Percentiles rank a stretch among this genome's conserved stretches.
Evolutionary conservation across 2,888 invertebrate genomes (phyloP).

Genomic region (Eilema caniola): DNA sequence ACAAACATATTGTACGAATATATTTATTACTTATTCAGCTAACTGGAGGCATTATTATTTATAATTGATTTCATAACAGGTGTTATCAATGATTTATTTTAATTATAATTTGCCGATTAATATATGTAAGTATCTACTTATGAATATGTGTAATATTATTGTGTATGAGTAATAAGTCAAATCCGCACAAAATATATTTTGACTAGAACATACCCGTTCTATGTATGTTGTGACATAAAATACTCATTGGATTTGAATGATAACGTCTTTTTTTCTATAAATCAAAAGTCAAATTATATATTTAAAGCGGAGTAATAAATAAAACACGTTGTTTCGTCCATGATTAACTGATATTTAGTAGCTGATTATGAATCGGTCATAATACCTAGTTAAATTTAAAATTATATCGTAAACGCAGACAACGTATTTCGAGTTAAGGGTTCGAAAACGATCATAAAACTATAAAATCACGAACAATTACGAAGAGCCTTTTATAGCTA

Average conservation of each 20-base stretch:
- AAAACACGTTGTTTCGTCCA: slow-evolving; percentile 53
- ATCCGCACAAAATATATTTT: not conserved
- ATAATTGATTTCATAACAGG: not conserved
- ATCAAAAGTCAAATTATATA: slow-evolving; percentile 37
- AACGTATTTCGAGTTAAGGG: slow-evolving; percentile 68
- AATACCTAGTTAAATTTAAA: slow-evolving; percentile 59
- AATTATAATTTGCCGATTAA: not conserved
- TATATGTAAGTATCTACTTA: not conserved
- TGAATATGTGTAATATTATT: not conserved
- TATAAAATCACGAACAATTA: slow-evolving; percentile 79
- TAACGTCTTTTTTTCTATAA: slow-evolving; percentile 21
- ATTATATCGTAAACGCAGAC: slow-evolving; percentile 69
- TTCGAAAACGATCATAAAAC: slow-evolving; percentile 76
- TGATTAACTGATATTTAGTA: slow-evolving; percentile 65
- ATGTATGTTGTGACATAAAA: not conserved
- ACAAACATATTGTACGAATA: not conserved
- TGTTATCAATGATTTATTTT: not conserved
- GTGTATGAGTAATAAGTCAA: not conserved
- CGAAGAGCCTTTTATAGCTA: slow-evolving; percentile 77
- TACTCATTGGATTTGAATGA: not conserved
- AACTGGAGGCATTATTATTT: not conserved
- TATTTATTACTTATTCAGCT: not conserved
- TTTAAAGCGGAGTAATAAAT: slow-evolving; percentile 51
- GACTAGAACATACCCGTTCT: not conserved
- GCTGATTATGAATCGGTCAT: slow-evolving; percentile 71